A percentile compares a stretch with the other conserved stretches of the same genome.
Conservation (phyloP, 2,797 vertebrate genomes). For the Arrhamphus sclerolepis region DNA sequence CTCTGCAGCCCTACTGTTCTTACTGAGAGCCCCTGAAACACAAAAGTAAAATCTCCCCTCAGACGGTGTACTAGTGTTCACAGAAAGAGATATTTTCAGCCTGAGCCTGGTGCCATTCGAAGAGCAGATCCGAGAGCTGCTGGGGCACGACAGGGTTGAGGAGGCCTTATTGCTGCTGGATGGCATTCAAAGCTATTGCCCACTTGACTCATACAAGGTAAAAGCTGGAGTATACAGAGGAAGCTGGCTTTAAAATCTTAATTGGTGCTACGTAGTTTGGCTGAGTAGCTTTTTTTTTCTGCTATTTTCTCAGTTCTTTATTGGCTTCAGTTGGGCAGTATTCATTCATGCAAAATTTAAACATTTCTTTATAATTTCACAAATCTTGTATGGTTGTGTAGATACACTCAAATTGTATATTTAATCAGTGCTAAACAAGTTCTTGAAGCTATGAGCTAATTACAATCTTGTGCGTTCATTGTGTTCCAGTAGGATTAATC, state of each 20-base stretch:
- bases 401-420: conserved; percentile 25
- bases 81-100: conserved; percentile 69
- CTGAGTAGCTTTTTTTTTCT: too few relatives aligned
- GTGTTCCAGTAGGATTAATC: conserved; percentile 40
- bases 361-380: conserved; percentile 1
- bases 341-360: conserved; percentile 1
- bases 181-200: conserved; percentile 53
- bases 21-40: conserved; percentile 26
- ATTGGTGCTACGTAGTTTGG: too few relatives aligned
- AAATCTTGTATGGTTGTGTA: background rate
- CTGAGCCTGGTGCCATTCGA: conserved; percentile 66
- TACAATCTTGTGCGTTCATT: conserved; percentile 13
- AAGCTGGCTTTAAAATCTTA: background rate
- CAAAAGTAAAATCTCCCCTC: conserved; percentile 41
- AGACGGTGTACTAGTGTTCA: conserved; percentile 73
- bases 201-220: conserved; percentile 66
- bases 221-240: conserved; percentile 9
- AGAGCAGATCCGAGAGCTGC: conserved; percentile 72
- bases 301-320: too few relatives aligned
- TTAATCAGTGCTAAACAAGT: conserved; percentile 26
- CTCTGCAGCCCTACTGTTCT: conserved; percentile 28
- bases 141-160: conserved; percentile 55
- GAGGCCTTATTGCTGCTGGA: conserved; percentile 71
- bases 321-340: too few relatives aligned
- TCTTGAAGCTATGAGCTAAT: conserved; percentile 14